phyloP scores from a whole-genome alignment of 2,888 invertebrate genomes.

The Dilophus febrilis region DNA sequence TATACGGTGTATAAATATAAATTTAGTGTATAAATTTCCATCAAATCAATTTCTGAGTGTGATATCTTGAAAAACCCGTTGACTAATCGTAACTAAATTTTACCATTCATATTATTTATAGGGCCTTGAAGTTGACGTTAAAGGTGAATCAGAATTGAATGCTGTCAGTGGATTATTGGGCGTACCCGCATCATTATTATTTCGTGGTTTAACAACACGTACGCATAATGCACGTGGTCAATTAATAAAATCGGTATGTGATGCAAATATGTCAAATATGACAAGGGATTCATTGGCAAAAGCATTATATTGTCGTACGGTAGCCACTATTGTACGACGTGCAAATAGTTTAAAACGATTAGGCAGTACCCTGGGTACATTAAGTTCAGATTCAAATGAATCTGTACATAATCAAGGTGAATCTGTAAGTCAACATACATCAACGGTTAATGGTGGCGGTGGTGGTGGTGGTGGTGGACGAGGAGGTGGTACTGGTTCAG shows the following conservation, averaged over 20 bases:
- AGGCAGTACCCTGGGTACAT: slow-evolving; percentile 66
- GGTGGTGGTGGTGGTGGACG: too few species aligned
- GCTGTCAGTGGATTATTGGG: slow-evolving; percentile 73
- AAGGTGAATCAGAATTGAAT: slow-evolving; percentile 67
- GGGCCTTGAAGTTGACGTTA: slow-evolving; percentile 58
- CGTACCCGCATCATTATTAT: slow-evolving; percentile 29
- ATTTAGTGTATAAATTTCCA: not conserved
- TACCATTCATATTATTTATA: slow-evolving; percentile 8
- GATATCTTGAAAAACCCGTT: not conserved
- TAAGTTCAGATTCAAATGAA: slow-evolving; percentile 83
- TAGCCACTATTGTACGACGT: slow-evolving; percentile 81
- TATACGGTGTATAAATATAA: too few species aligned
- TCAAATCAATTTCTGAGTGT: not conserved
- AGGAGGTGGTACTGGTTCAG: too few species aligned
- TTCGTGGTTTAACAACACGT: slow-evolving; percentile 63
- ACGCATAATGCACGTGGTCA: slow-evolving; percentile 64
- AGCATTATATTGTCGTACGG: slow-evolving; percentile 85
- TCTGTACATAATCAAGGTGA: slow-evolving; percentile 78
- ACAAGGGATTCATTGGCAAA: slow-evolving; percentile 81
- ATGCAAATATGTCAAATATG: slow-evolving; percentile 73
- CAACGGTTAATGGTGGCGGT: slow-evolving; percentile 47
- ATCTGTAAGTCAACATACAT: slow-evolving; percentile 69
- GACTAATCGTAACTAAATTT: not conserved
- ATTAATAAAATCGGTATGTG: slow-evolving; percentile 62
- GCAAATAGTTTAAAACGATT: slow-evolving; percentile 81